A percentile compares a stretch with the other conserved stretches of the same genome.
phyloP scores from a whole-genome alignment of 2,113 vertebrate species.

The Tragelaphus imberbis region DNA sequence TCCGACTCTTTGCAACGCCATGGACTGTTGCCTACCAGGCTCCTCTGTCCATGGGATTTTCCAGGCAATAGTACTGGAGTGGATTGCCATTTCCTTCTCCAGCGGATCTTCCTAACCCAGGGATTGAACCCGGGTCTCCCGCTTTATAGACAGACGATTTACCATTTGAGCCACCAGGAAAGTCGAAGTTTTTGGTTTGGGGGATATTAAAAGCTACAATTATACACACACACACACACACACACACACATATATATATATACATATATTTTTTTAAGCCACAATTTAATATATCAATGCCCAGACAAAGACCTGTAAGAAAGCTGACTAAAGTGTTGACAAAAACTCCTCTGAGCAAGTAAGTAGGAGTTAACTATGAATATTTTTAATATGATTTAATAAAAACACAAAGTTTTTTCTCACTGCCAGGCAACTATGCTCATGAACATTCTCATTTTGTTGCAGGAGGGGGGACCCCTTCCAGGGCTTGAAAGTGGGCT shows the following conservation, averaged over 20 bases:
- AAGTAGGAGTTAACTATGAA: background rate
- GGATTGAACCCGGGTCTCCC: no score
- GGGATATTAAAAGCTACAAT: background rate
- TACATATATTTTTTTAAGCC: background rate
- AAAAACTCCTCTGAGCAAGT: background rate
- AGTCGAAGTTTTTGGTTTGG: background rate
- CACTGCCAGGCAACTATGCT: background rate
- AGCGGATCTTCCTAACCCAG: no score
- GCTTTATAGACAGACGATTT: no score
- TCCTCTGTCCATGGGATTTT: no score
- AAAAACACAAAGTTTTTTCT: background rate
- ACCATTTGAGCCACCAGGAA: no score
- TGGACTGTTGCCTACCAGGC: no score
- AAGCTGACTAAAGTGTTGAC: background rate
- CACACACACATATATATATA: background rate
- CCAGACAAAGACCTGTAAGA: background rate
- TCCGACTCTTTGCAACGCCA: no score
- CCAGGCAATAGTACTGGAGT: no score
- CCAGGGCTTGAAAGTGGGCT: background rate
- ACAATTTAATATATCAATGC: background rate
- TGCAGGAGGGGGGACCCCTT: background rate
- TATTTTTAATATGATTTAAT: background rate
- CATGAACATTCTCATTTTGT: background rate
- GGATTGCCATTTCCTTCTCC: no score
- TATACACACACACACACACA: fast-evolving